phyloP scores from a whole-genome alignment of 2,888 invertebrate genomes.

The Acanthacorydalis orientalis region DNA sequence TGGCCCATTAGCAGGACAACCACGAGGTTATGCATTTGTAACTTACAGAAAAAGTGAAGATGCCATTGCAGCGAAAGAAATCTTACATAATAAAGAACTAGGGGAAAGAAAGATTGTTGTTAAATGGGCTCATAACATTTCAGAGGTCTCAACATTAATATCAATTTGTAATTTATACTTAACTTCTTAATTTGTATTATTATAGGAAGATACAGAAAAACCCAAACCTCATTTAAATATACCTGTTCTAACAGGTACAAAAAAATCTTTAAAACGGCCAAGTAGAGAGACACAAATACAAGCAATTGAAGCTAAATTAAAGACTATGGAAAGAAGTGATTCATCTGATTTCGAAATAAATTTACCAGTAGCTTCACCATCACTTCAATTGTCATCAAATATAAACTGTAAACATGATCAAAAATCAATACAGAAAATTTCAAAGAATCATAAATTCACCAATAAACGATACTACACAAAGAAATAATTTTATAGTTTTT shows the following conservation, averaged over 20 bases:
- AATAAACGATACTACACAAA: too few relatives aligned
- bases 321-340: slow-evolving; percentile 51
- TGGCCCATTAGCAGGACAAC: slow-evolving; percentile 76
- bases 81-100: slow-evolving; percentile 56
- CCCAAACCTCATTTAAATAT: slow-evolving; percentile 61
- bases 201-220: slow-evolving; percentile 58
- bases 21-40: slow-evolving; percentile 86
- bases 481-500: too few relatives aligned
- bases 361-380: slow-evolving; percentile 45
- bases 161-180: slow-evolving; percentile 4
- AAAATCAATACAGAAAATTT: too few relatives aligned
- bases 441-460: too few relatives aligned
- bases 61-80: slow-evolving; percentile 53
- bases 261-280: slow-evolving; percentile 37
- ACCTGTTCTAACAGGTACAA: slow-evolving; percentile 53
- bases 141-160: slow-evolving; percentile 31
- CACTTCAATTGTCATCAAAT: slow-evolving; percentile 12
- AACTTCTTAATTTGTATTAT: slow-evolving; percentile 4
- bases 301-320: slow-evolving; percentile 76
- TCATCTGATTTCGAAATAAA: slow-evolving; percentile 61
- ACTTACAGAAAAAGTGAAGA: slow-evolving; percentile 52
- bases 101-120: slow-evolving; percentile 63
- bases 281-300: slow-evolving; percentile 70
- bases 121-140: slow-evolving; percentile 62
- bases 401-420: too few relatives aligned